A percentile compares a stretch with the other conserved stretches of the same genome.
phyloP scores from a whole-genome alignment of 2,113 vertebrate species.

The Sterrhoptilus dennistouni region DNA sequence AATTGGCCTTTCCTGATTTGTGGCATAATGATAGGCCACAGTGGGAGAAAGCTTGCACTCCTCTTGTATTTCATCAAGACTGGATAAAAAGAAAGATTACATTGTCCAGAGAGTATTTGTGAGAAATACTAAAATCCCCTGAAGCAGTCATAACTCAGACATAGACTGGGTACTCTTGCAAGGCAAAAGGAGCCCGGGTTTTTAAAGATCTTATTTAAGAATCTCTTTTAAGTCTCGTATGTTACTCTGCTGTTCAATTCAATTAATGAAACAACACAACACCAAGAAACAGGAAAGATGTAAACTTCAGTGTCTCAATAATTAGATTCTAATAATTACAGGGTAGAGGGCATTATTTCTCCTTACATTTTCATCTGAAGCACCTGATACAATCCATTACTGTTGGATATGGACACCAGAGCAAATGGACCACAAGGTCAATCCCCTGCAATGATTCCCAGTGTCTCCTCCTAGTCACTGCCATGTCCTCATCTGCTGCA shows the following conservation, averaged over 20 bases:
- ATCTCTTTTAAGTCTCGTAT: background rate
- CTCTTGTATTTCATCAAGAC: background rate
- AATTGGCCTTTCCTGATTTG: background rate
- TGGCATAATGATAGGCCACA: background rate
- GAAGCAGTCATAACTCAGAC: background rate
- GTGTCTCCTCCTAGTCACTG: background rate
- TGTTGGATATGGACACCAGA: background rate
- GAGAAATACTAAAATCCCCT: background rate
- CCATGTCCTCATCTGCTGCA: background rate
- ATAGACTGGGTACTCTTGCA: background rate
- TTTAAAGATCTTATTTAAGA: background rate
- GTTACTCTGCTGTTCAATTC: background rate
- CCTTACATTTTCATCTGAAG: background rate
- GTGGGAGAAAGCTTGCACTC: background rate
- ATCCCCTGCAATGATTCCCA: background rate
- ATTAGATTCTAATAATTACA: background rate
- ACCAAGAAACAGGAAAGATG: rapidly evolving
- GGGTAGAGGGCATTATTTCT: background rate
- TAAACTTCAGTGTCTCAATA: background rate
- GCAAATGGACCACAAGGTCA: rapidly evolving
- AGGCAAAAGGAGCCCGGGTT: background rate
- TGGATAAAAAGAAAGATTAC: background rate
- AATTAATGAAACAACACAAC: background rate
- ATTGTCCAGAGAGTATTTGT: background rate
- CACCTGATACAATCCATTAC: background rate